phyloP scores from a whole-genome alignment of 1,140 invertebrate genomes.

The Lucilia sericata region DNA sequence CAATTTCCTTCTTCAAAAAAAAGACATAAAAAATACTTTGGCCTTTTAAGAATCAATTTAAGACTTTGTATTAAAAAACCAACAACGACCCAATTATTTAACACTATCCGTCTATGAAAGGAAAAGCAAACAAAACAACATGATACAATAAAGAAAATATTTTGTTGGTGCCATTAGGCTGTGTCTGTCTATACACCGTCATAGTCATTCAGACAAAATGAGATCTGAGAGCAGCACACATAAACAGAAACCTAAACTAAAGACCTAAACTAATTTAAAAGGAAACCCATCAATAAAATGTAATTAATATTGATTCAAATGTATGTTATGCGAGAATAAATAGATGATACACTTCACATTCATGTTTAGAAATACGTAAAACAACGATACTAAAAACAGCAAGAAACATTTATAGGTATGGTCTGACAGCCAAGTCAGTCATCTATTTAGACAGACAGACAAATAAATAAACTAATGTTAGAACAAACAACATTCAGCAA shows the following conservation, averaged over 20 bases:
- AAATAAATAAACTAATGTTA: neutral
- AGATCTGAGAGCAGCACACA: neutral
- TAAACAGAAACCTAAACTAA: neutral
- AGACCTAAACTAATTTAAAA: constrained; percentile 28
- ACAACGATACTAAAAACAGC: neutral
- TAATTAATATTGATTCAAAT: constrained; percentile 43
- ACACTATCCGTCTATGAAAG: too few relatives aligned
- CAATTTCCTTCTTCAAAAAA: too few relatives aligned
- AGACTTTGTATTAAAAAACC: too few relatives aligned
- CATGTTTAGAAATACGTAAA: neutral
- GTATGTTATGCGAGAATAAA: neutral
- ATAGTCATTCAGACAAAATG: neutral
- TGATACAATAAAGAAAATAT: neutral
- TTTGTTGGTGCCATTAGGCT: neutral
- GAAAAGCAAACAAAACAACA: neutral
- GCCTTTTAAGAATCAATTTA: too few relatives aligned
- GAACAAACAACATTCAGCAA: neutral
- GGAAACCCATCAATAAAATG: constrained; percentile 39
- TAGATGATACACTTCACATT: neutral
- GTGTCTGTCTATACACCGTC: neutral
- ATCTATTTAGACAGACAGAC: neutral
- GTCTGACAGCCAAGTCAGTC: neutral
- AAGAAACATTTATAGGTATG: neutral
- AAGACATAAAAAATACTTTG: too few relatives aligned
- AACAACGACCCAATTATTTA: too few relatives aligned